These are phyloP conservation scores for Bombycilla garrulus DNA, from an alignment of 2,113 vertebrate genomes.

Conservation along the genomic window DNA sequence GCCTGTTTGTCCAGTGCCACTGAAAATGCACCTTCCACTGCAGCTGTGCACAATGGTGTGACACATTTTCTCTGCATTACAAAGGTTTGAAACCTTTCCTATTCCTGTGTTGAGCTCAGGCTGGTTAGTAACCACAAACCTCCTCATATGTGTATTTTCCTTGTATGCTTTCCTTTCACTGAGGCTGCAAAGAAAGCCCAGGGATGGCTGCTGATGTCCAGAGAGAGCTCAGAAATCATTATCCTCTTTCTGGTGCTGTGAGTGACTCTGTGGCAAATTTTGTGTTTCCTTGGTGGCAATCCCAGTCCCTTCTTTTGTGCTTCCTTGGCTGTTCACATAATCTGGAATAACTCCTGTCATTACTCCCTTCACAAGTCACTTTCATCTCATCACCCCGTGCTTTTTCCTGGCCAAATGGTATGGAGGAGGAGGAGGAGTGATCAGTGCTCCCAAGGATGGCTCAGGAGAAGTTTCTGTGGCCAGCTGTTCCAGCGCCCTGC, in stretches of 20 bases:
- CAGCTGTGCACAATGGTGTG: not conserved
- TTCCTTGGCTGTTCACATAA: not conserved
- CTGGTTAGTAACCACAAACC: not conserved
- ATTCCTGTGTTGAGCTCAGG: not conserved
- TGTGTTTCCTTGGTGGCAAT: not conserved
- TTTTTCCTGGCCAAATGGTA: not conserved
- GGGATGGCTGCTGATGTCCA: not conserved
- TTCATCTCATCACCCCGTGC: not conserved
- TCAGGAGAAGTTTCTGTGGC: not conserved
- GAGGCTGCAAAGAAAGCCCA: not conserved
- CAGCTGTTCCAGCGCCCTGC: not conserved
- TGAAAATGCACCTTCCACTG: not conserved
- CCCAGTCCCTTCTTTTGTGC: not conserved
- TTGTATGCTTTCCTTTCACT: not conserved
- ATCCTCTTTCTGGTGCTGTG: not conserved
- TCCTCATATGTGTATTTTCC: not conserved
- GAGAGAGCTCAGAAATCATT: not conserved
- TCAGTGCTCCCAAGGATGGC: not conserved
- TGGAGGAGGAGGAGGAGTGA: not conserved
- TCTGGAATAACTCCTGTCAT: not conserved
- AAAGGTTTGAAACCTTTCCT: not conserved
- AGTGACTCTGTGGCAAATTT: not conserved
- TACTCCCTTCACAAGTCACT: not conserved
- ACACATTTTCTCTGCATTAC: not conserved
- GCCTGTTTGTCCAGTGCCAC: not conserved